Evolutionary conservation across 2,888 invertebrate species (phyloP).

Genomic region (Leptinotarsa peninsularis): DNA sequence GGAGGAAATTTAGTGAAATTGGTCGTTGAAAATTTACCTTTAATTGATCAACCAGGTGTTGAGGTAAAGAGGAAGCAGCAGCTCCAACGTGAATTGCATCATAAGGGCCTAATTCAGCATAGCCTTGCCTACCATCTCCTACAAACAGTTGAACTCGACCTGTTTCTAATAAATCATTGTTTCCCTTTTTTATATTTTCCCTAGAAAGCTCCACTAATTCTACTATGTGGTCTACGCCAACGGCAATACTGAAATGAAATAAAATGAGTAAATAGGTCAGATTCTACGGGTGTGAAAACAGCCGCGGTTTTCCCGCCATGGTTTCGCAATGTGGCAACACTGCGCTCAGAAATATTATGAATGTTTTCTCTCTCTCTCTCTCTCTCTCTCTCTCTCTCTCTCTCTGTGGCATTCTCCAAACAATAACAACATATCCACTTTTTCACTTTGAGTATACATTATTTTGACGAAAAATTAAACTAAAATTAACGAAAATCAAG

Average conservation of each 20-base stretch:
- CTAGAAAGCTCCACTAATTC: conserved; percentile 82
- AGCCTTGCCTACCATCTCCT: conserved; percentile 92
- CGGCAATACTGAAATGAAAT: conserved; percentile 58
- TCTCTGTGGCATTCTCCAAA: too few relatives aligned
- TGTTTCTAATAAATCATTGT: conserved; percentile 76
- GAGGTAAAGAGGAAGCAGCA: conserved; percentile 83
- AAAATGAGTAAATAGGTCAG: background rate
- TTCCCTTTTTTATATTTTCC: conserved; percentile 81
- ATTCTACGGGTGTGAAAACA: too few relatives aligned
- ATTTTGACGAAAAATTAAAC: too few relatives aligned
- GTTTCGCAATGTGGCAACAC: too few relatives aligned
- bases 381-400: too few relatives aligned
- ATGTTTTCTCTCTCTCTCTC: too few relatives aligned
- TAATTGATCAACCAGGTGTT: conserved; percentile 84
- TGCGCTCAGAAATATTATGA: too few relatives aligned
- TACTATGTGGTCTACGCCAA: conserved; percentile 93
- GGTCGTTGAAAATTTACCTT: conserved; percentile 68
- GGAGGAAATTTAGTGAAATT: too few relatives aligned
- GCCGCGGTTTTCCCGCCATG: too few relatives aligned
- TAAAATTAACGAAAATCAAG: too few relatives aligned
- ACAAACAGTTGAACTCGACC: conserved; percentile 79
- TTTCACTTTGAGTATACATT: too few relatives aligned
- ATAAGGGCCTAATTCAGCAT: conserved; percentile 80
- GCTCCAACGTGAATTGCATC: conserved; percentile 96
- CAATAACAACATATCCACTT: too few relatives aligned